Conservation (phyloP, 1,140 invertebrate species). For the Bombus difficillimus region DNA sequence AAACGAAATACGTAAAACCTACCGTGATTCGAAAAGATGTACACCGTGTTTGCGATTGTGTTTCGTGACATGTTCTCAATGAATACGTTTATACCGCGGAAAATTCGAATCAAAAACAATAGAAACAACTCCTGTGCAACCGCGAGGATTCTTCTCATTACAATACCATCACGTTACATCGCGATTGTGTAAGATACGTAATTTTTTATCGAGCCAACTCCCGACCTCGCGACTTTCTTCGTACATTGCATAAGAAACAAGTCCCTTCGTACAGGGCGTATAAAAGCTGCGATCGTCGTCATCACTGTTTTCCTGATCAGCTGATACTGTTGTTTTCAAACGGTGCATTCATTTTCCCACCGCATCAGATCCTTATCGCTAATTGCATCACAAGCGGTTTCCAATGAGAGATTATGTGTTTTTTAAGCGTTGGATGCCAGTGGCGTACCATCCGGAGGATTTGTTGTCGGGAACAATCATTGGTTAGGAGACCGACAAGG, state of each 20-base stretch:
- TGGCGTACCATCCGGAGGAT: slow-evolving; percentile 78
- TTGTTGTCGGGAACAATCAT: slow-evolving; percentile 82
- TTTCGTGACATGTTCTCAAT: no score
- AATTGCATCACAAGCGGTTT: rapidly evolving
- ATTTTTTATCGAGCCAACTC: slow-evolving; percentile 43
- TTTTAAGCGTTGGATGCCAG: slow-evolving; percentile 82
- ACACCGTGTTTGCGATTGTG: no score
- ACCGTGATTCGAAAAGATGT: no score
- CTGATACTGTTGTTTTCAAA: no score
- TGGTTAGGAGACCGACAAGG: slow-evolving; percentile 80
- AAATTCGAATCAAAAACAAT: no score
- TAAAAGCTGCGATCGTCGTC: no score
- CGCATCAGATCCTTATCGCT: no score
- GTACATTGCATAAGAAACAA: rapidly evolving
- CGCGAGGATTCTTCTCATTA: neutral
- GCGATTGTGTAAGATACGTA: neutral
- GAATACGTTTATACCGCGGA: no score
- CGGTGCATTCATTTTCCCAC: neutral
- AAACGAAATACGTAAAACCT: no score
- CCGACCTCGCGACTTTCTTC: rapidly evolving
- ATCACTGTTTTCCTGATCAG: no score
- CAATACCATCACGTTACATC: no score
- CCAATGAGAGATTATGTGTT: neutral
- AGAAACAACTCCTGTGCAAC: slow-evolving; percentile 38
- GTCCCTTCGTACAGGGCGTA: rapidly evolving